Conservation (phyloP, 2,797 vertebrate genomes). For the Chaunax sp. region DNA sequence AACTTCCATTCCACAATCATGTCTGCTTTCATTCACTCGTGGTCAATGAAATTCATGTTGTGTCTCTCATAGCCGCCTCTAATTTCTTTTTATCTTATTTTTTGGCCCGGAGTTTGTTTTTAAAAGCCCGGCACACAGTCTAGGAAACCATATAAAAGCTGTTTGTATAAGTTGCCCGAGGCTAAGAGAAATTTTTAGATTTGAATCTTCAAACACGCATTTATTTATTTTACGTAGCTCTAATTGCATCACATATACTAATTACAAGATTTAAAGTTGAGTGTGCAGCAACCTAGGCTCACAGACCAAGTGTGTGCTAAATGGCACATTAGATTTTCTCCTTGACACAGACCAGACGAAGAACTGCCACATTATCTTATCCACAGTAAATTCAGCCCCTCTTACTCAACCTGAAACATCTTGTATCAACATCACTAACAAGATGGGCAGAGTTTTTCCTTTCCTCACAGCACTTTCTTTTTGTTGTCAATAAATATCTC, state of each 20-base stretch:
- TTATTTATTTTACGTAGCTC: too few species aligned
- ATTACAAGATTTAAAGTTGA: constrained; percentile 19
- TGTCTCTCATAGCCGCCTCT: not conserved
- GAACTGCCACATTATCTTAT: constrained; percentile 65
- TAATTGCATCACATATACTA: not conserved
- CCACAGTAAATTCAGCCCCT: constrained; percentile 14
- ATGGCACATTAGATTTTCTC: constrained; percentile 28
- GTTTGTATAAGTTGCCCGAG: constrained; percentile 13
- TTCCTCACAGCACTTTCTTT: not conserved
- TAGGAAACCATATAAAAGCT: constrained; percentile 8
- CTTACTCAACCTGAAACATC: constrained; percentile 25
- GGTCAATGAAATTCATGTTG: constrained; percentile 1
- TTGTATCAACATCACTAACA: constrained; percentile 32
- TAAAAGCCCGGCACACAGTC: constrained; percentile 1
- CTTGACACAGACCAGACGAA: constrained; percentile 58
- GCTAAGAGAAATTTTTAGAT: not conserved
- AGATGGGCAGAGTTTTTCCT: constrained; percentile 13
- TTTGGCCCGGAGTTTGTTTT: constrained; percentile 28
- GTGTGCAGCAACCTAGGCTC: not conserved
- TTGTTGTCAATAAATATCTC: constrained; percentile 3
- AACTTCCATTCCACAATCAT: constrained; percentile 1
- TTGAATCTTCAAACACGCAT: not conserved
- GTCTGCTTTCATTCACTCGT: constrained; percentile 19
- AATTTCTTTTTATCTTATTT: not conserved
- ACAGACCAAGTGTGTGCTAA: constrained; percentile 12